Conservation (phyloP, 1,140 invertebrate species). For the Nebria ingens region DNA sequence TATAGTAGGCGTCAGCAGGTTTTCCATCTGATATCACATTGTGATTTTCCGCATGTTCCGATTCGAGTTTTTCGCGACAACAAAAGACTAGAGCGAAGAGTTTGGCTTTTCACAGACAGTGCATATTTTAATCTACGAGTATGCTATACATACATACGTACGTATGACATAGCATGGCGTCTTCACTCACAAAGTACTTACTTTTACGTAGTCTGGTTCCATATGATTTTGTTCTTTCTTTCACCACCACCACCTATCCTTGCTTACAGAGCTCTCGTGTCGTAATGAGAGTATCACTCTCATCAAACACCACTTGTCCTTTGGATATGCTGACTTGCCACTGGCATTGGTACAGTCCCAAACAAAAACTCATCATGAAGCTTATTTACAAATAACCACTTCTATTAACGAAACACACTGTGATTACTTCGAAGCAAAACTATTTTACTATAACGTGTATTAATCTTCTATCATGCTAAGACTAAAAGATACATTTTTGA, state of each 20-base stretch:
- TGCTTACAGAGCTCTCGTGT: neutral
- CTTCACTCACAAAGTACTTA: neutral
- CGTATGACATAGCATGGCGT: too few relatives aligned
- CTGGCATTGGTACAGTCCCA: neutral
- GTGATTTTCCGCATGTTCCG: neutral
- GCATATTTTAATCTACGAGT: constrained; percentile 7
- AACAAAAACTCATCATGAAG: neutral
- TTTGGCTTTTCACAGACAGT: constrained; percentile 8
- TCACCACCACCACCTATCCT: neutral
- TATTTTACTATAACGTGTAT: neutral
- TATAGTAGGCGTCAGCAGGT: neutral
- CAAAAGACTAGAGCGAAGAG: neutral
- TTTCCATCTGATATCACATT: constrained; percentile 9
- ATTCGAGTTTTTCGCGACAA: too few relatives aligned
- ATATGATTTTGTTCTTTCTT: neutral
- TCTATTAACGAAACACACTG: neutral
- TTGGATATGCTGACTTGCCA: neutral
- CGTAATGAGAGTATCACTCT: constrained; percentile 4
- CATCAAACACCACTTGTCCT: neutral
- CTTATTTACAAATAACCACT: neutral
- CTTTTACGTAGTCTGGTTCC: neutral
- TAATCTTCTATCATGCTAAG: neutral
- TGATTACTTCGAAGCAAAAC: neutral
- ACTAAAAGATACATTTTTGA: neutral
- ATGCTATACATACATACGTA: too few relatives aligned